A percentile compares a stretch with the other conserved stretches of the same genome.
Conservation (phyloP, 2,888 invertebrate species). For the Pterobdella sp. region DNA sequence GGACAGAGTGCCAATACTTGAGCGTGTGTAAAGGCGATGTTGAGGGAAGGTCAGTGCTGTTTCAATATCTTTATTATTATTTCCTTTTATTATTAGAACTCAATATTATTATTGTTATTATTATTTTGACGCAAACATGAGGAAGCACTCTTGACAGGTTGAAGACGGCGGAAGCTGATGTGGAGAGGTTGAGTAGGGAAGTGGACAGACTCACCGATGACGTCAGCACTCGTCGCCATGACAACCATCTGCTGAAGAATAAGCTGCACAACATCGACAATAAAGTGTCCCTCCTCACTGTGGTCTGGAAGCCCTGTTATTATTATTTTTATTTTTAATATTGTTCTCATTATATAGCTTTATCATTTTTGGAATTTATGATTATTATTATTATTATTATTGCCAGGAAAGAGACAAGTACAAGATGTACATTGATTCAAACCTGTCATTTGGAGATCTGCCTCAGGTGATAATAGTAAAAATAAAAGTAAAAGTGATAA, state of each 20-base stretch:
- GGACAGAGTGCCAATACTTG: background rate
- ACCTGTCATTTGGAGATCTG: background rate
- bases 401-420: background rate
- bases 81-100: no score
- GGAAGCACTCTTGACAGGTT: background rate
- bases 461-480: background rate
- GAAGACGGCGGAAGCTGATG: background rate
- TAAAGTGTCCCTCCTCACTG: background rate
- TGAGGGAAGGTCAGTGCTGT: background rate
- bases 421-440: background rate
- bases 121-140: no score
- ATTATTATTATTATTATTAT: background rate
- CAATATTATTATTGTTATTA: no score
- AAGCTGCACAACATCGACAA: background rate
- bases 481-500: background rate
- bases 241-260: conserved; percentile 1
- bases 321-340: background rate
- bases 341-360: background rate
- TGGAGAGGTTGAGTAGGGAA: background rate
- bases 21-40: background rate
- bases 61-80: no score
- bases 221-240: conserved; percentile 1
- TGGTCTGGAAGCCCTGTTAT: background rate
- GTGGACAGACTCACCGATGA: conserved; percentile 8
- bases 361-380: no score